phyloP scores from a whole-genome alignment of 2,113 vertebrate species.

The Odontesthes bonariensis region DNA sequence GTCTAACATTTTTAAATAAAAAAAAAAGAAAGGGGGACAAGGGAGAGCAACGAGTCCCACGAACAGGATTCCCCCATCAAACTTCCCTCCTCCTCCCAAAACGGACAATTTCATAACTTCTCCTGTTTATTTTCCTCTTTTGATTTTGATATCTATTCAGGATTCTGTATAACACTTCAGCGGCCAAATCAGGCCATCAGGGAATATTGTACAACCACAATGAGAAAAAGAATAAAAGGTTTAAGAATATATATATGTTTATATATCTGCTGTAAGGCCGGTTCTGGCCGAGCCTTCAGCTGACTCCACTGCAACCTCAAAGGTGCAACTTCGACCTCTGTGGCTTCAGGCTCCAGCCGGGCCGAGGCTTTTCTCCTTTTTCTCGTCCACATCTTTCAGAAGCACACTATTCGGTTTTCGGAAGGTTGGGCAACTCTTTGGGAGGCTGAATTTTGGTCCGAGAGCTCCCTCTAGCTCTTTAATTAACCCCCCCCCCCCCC shows the following conservation, averaged over 20 bases:
- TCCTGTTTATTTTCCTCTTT: conserved; percentile 49
- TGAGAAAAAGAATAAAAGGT: conserved; percentile 75
- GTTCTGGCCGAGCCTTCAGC: conserved; percentile 84
- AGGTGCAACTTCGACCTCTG: conserved; percentile 77
- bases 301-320: conserved; percentile 82
- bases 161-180: conserved; percentile 93
- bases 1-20: conserved; percentile 88
- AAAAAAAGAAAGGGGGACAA: conserved; percentile 77
- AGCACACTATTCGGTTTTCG: conserved; percentile 71
- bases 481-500: background rate
- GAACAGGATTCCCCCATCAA: conserved; percentile 89
- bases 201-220: conserved; percentile 93
- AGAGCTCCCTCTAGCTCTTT: conserved; percentile 59
- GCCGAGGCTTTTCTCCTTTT: conserved; percentile 46
- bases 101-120: conserved; percentile 86
- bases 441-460: conserved; percentile 48
- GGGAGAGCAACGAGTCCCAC: conserved; percentile 71
- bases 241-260: conserved; percentile 80
- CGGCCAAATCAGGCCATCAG: conserved; percentile 92
- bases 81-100: conserved; percentile 87
- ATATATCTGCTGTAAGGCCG: conserved; percentile 82
- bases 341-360: conserved; percentile 45
- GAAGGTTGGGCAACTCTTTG: conserved; percentile 51
- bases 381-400: conserved; percentile 63
- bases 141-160: conserved; percentile 84